phyloP scores from a whole-genome alignment of 1,140 invertebrate species.

The Panagrolaimus sp. region DNA sequence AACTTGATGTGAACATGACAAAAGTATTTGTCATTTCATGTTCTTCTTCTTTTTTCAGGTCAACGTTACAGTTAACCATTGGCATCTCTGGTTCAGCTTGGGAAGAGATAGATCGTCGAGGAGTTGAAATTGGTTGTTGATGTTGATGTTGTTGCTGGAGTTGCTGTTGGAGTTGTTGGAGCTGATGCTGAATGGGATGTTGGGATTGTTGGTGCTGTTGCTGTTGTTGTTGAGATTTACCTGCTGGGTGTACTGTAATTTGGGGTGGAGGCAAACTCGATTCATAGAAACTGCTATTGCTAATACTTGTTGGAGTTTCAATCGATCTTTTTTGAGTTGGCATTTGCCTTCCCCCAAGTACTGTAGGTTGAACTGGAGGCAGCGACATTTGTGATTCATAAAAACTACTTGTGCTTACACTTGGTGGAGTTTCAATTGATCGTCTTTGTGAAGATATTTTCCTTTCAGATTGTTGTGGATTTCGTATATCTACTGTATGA shows the following conservation, averaged over 20 bases:
- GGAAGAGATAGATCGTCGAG: background rate
- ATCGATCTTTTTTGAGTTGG: too few species aligned
- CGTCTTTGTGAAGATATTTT: background rate
- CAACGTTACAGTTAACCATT: constrained; percentile 6
- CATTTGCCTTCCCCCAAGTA: too few species aligned
- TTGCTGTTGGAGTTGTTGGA: too few species aligned
- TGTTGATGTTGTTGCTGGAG: background rate
- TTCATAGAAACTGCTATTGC: background rate
- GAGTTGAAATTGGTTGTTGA: background rate
- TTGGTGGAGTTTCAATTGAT: background rate
- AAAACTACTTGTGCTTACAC: too few species aligned
- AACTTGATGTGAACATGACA: constrained; percentile 14
- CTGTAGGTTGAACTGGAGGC: too few species aligned
- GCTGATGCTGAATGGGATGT: too few species aligned
- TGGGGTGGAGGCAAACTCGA: background rate
- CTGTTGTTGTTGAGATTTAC: too few species aligned
- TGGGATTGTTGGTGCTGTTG: too few species aligned
- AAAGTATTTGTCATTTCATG: constrained; percentile 17
- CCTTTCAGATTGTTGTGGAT: background rate
- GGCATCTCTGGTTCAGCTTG: background rate
- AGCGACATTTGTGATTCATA: too few species aligned
- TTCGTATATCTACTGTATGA: background rate
- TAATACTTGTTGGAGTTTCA: too few species aligned
- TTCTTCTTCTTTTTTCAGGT: constrained; percentile 20
- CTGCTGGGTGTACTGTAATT: background rate